Percentiles rank a stretch among this genome's conserved stretches.
Conservation (phyloP, 2,797 vertebrate species). For the Eptatretus atami region DNA sequence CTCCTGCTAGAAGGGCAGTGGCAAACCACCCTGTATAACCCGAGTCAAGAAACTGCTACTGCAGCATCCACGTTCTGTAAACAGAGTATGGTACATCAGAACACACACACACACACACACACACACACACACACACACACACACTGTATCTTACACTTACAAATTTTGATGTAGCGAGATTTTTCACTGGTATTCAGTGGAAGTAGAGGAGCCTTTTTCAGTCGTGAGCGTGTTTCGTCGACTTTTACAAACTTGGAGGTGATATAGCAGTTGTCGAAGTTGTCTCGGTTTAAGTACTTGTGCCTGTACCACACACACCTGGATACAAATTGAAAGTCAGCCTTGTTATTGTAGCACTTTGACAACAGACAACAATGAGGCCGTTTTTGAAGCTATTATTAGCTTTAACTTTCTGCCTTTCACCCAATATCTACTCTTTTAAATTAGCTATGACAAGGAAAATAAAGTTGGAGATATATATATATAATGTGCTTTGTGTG, state of each 20-base stretch:
- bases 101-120: neutral
- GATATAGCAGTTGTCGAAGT: constrained; percentile 47
- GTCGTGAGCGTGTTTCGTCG: constrained; percentile 14
- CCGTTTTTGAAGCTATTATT: no score
- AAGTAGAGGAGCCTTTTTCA: constrained; percentile 20
- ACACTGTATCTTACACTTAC: constrained; percentile 13
- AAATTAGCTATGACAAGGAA: no score
- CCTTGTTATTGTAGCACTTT: no score
- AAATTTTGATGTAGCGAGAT: constrained; percentile 22
- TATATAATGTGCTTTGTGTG: no score
- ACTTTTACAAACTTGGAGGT: constrained; percentile 21
- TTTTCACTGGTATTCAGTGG: constrained; percentile 26
- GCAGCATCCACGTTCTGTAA: constrained; percentile 12
- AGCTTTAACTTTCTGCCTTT: no score
- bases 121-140: neutral
- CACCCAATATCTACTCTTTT: no score
- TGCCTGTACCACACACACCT: constrained; percentile 28
- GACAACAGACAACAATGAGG: no score
- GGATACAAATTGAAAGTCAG: neutral
- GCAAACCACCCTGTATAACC: no score
- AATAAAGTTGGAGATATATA: no score
- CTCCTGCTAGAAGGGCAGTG: no score
- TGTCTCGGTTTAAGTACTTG: constrained; percentile 20
- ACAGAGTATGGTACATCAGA: no score
- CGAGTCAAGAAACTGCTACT: no score